Base-by-base conservation (phyloP, 2,888 invertebrate genomes). In the Corbicula japonica region DNA sequence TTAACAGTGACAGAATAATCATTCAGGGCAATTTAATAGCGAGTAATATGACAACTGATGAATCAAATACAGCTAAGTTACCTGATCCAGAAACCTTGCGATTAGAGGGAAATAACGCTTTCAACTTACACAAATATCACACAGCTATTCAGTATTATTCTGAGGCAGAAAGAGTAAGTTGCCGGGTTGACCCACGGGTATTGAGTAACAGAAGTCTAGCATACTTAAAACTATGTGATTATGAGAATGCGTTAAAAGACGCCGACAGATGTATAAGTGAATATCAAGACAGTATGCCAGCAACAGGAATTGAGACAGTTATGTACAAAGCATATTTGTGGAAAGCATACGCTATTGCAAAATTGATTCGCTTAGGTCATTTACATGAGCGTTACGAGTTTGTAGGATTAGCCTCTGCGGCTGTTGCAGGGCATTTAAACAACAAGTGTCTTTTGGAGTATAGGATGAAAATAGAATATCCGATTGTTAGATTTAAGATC, bases 271-370 rank as follows among this genome's bases (percentile, higher is more conserved):
- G 73, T 21, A 74, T 60, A 10, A 18, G 18, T 12, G 18, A 18
- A 41, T 10, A 41, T 18, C 10, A 18, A 41, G 18, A 41, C 10
- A 12, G 18, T 18, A 12, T 10, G 41, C n/a, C n/a, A n/a, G n/a
- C n/a, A n/a, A n/a, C n/a, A n/a, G n/a, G n/a, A n/a, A n/a, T n/a
- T n/a, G n/a, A n/a, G n/a, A 32, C 62, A 12, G 23, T 38, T 18
- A 56, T 56, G n/a, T 72, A 63, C 63, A 66, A 74, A 60, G 73
- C 58, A 18, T 52, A 74, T n/a, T 63, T 32, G 5, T 41, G 63
- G 60, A 58, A 54, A 41, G 66, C 66, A 38, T 66, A 58, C 32
- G 63, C 73, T n/a, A 50, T 74, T 18, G 65, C 58, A 18, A 46
- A 60, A n/a, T 21, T 74, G 10, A 28, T 65, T 8, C 30, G 52